Conservation (phyloP, 2,113 vertebrate genomes). For the Melierax canorus region DNA sequence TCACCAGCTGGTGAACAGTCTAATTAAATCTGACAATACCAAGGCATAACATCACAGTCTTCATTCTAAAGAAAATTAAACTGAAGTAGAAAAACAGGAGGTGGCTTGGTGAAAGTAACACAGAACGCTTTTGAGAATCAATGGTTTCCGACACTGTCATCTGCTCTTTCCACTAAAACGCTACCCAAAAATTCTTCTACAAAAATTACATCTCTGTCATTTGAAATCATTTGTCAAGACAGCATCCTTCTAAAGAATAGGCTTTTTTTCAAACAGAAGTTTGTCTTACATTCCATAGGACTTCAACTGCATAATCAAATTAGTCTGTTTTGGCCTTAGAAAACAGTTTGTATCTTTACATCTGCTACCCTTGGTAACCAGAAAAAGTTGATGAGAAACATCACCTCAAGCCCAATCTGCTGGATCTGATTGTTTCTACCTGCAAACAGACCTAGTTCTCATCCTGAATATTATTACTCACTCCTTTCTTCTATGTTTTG, state of each 20-base stretch:
- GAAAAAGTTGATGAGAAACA: neutral
- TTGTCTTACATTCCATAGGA: neutral
- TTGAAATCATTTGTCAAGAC: neutral
- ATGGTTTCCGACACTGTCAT: neutral
- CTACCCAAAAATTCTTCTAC: neutral
- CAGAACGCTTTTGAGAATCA: neutral
- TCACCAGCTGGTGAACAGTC: neutral
- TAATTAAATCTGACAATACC: neutral
- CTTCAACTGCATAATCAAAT: neutral
- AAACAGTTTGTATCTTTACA: neutral
- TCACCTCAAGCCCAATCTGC: neutral
- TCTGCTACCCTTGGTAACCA: neutral
- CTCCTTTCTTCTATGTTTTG: neutral
- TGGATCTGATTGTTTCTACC: neutral
- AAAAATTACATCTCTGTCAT: neutral
- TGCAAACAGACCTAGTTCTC: neutral
- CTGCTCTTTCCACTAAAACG: neutral
- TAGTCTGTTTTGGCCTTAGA: neutral
- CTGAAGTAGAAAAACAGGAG: neutral
- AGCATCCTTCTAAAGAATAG: neutral
- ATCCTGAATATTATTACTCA: neutral
- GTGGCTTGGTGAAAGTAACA: neutral
- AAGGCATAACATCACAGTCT: neutral
- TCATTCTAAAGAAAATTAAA: neutral
- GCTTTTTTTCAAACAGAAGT: neutral